These are phyloP conservation scores for Epinephelus cyanopodus DNA, from an alignment of 2,113 vertebrate species.

Conservation along the genomic window DNA sequence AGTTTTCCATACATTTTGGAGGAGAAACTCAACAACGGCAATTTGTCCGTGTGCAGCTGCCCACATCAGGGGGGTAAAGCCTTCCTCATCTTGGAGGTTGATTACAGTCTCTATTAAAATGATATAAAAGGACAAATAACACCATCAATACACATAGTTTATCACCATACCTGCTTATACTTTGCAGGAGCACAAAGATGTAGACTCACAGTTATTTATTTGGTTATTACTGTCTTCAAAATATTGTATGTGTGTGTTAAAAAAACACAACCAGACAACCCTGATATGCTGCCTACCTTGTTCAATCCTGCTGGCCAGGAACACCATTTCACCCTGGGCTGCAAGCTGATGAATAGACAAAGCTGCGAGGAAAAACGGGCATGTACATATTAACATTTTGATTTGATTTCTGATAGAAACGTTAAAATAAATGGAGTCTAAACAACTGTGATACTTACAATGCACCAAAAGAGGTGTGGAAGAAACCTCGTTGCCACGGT, in stretches of 20 bases:
- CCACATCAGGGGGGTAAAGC: conserved; percentile 99
- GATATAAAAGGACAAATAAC: background rate
- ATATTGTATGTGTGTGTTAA: background rate
- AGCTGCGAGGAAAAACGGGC: conserved; percentile 81
- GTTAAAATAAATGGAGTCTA: background rate
- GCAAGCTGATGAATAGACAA: conserved; percentile 97
- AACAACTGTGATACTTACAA: conserved; percentile 86
- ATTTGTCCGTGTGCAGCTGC: conserved; percentile 99
- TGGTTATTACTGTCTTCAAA: background rate
- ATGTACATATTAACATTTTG: background rate
- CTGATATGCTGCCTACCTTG: conserved; percentile 86
- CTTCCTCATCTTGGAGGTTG: conserved; percentile 98
- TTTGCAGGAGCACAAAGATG: background rate
- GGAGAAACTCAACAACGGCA: conserved; percentile 97
- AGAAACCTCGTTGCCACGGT: conserved; percentile 97
- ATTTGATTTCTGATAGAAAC: background rate
- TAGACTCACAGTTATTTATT: background rate
- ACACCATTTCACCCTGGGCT: conserved; percentile 98
- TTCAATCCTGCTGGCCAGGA: conserved; percentile 95
- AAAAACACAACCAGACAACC: background rate
- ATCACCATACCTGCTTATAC: background rate
- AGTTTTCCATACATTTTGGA: conserved; percentile 91
- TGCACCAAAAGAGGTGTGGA: conserved; percentile 96
- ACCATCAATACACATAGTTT: background rate
- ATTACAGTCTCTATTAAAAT: conserved; percentile 91